phyloP scores from a whole-genome alignment of 2,797 vertebrate species.

The Enteromius anoplus region DNA sequence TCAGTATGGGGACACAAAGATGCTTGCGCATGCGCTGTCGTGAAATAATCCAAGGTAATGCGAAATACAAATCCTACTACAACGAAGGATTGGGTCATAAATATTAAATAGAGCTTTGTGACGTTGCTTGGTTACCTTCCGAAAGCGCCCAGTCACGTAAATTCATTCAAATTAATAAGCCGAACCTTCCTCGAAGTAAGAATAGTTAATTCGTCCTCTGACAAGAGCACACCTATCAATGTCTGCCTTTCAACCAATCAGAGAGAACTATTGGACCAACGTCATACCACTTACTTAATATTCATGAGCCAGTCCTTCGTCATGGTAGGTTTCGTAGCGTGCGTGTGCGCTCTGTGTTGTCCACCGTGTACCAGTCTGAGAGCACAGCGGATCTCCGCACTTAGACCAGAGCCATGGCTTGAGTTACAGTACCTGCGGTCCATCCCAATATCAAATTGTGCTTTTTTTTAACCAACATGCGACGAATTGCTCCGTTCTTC shows the following conservation, averaged over 20 bases:
- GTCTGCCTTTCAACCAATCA: slow-evolving; percentile 13
- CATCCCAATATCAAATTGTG: not conserved
- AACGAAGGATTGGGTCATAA: not conserved
- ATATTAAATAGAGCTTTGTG: slow-evolving; percentile 3
- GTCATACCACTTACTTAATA: not conserved
- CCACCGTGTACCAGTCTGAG: slow-evolving; percentile 33
- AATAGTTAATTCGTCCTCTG: not conserved
- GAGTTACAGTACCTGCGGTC: not conserved
- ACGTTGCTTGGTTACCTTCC: not conserved
- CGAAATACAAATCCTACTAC: slow-evolving; percentile 30
- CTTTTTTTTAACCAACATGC: slow-evolving; percentile 11
- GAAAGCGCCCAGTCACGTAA: not conserved
- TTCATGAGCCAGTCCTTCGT: not conserved
- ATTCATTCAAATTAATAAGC: not conserved
- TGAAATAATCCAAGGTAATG: slow-evolving; percentile 12
- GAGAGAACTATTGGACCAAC: not conserved
- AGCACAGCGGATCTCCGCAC: slow-evolving; percentile 13
- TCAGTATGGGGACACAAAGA: not conserved
- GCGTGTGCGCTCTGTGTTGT: slow-evolving; percentile 28
- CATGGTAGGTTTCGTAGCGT: slow-evolving; percentile 12
- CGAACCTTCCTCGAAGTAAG: not conserved
- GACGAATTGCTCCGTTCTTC: not conserved
- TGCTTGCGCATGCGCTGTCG: slow-evolving; percentile 44
- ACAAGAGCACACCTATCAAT: not conserved
- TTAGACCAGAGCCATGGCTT: slow-evolving; percentile 25